Evolutionary conservation across 1,140 invertebrate species (phyloP).

Genomic region (Drosophila sechellia): DNA sequence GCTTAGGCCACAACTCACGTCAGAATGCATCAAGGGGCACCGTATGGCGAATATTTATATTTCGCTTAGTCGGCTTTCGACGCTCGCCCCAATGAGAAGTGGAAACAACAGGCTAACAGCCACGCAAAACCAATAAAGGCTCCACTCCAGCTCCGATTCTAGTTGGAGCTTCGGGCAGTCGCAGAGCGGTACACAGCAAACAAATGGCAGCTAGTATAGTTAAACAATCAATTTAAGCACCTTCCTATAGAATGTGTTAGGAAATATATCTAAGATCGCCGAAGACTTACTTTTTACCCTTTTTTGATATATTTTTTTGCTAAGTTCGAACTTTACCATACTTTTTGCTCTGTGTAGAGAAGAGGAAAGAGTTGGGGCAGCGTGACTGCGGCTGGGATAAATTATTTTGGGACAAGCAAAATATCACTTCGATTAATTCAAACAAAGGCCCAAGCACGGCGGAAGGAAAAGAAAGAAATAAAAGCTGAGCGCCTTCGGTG

Average conservation of each 20-base stretch:
- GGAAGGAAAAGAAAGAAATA: neutral
- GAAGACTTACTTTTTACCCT: too few relatives aligned
- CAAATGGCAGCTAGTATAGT: neutral
- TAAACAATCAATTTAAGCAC: too few relatives aligned
- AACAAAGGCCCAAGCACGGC: constrained; percentile 62
- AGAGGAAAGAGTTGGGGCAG: constrained; percentile 9
- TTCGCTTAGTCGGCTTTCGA: constrained; percentile 54
- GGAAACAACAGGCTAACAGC: constrained; percentile 12
- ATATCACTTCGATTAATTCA: constrained; percentile 83
- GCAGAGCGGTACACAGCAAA: neutral
- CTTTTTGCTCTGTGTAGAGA: constrained; percentile 3
- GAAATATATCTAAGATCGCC: too few relatives aligned
- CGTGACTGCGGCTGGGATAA: constrained; percentile 55
- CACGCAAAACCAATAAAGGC: constrained; percentile 67
- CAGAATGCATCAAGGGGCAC: constrained; percentile 76
- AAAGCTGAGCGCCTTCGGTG: constrained; percentile 5
- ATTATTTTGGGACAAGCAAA: constrained; percentile 83
- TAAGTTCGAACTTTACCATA: neutral
- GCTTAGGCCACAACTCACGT: constrained; percentile 83
- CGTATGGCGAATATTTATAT: constrained; percentile 82
- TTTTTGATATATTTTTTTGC: too few relatives aligned
- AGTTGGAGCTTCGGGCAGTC: constrained; percentile 35
- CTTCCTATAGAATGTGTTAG: too few relatives aligned
- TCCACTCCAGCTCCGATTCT: constrained; percentile 15
- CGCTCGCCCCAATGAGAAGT: constrained; percentile 20